Evolutionary conservation across 2,888 invertebrate species (phyloP).

Genomic region (Plebejus melissa): DNA sequence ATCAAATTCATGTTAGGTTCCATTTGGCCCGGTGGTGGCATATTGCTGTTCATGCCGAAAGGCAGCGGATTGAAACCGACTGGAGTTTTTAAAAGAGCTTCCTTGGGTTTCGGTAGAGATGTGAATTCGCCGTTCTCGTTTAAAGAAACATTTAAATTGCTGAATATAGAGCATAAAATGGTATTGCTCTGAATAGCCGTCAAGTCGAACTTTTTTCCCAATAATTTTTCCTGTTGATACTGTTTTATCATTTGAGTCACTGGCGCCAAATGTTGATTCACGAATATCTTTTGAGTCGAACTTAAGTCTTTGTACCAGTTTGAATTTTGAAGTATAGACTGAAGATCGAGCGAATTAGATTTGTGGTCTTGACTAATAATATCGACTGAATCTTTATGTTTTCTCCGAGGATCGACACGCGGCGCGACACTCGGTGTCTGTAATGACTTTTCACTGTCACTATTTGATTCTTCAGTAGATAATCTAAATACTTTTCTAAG

Average conservation of each 20-base stretch:
- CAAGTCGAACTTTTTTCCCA: constrained; percentile 77
- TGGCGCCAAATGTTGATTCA: constrained; percentile 83
- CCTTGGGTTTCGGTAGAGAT: constrained; percentile 70
- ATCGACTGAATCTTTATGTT: constrained; percentile 61
- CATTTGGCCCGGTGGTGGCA: constrained; percentile 51
- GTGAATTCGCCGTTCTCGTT: constrained; percentile 79
- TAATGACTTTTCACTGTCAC: constrained; percentile 75
- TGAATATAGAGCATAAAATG: constrained; percentile 79
- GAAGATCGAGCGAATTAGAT: constrained; percentile 73
- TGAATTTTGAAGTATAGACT: constrained; percentile 82
- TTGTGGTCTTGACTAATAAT: constrained; percentile 50
- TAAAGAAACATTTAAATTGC: constrained; percentile 80
- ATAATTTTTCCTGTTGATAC: constrained; percentile 77
- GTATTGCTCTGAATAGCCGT: constrained; percentile 71
- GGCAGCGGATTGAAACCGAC: constrained; percentile 59
- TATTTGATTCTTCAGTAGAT: constrained; percentile 80
- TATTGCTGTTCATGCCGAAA: constrained; percentile 57
- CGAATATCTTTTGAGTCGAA: constrained; percentile 84
- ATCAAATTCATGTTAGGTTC: constrained; percentile 67
- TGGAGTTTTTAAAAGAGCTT: constrained; percentile 68
- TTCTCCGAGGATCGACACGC: constrained; percentile 68
- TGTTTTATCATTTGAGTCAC: constrained; percentile 81
- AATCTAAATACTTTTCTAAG: constrained; percentile 86
- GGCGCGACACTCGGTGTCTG: constrained; percentile 61
- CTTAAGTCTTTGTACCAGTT: constrained; percentile 85